Evolutionary conservation across 2,888 invertebrate genomes (phyloP).

Genomic region (Theretra japonica): DNA sequence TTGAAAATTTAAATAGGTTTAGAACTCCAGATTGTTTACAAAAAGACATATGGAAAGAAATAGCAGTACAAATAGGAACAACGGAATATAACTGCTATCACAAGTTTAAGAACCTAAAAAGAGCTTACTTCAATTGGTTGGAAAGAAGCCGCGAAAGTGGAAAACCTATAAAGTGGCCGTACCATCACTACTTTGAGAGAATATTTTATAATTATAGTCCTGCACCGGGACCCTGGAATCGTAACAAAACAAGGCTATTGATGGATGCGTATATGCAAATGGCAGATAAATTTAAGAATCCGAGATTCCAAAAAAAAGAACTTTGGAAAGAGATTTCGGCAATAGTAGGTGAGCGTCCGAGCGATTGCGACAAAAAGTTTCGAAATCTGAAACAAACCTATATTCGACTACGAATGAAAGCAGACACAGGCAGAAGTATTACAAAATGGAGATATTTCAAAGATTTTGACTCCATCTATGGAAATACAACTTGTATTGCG

Average conservation of each 20-base stretch:
- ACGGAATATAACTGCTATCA: slow-evolving; percentile 77
- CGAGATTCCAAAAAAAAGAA: slow-evolving; percentile 73
- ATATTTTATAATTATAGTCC: slow-evolving; percentile 74
- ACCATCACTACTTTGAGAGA: slow-evolving; percentile 72
- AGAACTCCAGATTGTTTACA: slow-evolving; percentile 63
- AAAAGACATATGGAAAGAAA: slow-evolving; percentile 78
- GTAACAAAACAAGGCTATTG: slow-evolving; percentile 63
- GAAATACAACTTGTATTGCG: slow-evolving; percentile 8
- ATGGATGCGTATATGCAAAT: slow-evolving; percentile 68
- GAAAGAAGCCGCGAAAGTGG: slow-evolving; percentile 64
- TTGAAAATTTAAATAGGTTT: slow-evolving; percentile 70
- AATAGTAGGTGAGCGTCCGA: slow-evolving; percentile 62
- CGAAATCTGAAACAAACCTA: slow-evolving; percentile 32
- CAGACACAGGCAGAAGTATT: slow-evolving; percentile 29
- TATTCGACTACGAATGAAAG: slow-evolving; percentile 28
- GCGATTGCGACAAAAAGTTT: slow-evolving; percentile 69
- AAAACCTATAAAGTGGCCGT: slow-evolving; percentile 73
- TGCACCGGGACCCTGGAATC: slow-evolving; percentile 64
- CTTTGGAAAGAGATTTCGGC: slow-evolving; percentile 71
- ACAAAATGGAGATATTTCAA: slow-evolving; percentile 32
- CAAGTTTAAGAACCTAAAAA: slow-evolving; percentile 76
- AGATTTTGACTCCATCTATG: slow-evolving; percentile 33
- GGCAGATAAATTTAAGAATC: slow-evolving; percentile 70
- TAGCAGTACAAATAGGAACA: slow-evolving; percentile 65
- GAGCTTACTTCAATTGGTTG: slow-evolving; percentile 71